Base-by-base conservation (phyloP, 64 coral and sea anemone species). In the Cladopsammia gracilis region DNA sequence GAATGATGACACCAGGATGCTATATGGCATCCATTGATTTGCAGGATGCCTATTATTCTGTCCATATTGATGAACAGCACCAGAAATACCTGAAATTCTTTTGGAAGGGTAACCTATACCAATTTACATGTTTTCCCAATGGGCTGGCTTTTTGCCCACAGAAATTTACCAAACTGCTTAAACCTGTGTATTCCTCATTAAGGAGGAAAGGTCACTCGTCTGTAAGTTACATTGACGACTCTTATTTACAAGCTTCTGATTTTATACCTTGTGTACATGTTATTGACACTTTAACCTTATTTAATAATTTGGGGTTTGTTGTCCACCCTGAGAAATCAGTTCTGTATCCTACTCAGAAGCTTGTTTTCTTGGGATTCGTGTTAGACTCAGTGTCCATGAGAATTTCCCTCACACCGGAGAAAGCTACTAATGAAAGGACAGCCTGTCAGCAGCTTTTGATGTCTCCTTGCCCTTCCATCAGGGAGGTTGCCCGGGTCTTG, bases 181-280 rank as follows among this genome's bases (percentile, higher is more conserved):
- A 76, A 24, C 73, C 73, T 22, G 73, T 76, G 50, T 76, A 76
- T 53, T 4, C 24, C 44, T 71, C 68, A 71, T 22, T 87, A 46
- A 18, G 66, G 49, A 20, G 50, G 49, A 45, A 49, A 48, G 84
- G 84, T 25, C 84, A 87, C 5, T 52, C 71, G 18, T 70, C 62
- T 70, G 84, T 87, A 11, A 45, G 64, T 34, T 87, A 87, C 69
- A 87, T 87, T 72, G 43, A 87, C 7, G 64, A 87, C 23, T 87
- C 84, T 11, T 87, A 87, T 15, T 19, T 87, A 25, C 66, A 70
- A 26, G 45, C 62, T 72, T 34, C 34, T 34, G 64, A 48, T 62
- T 49, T 42, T 70, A 50, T 87, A 66, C n/a, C 62, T 20, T 50
- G 12, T 71, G 64, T 8, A 62, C 34, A 34, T 34, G 34, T 34